phyloP scores from a whole-genome alignment of 2,888 invertebrate genomes.

The Hermaeophaga mercurialis region DNA sequence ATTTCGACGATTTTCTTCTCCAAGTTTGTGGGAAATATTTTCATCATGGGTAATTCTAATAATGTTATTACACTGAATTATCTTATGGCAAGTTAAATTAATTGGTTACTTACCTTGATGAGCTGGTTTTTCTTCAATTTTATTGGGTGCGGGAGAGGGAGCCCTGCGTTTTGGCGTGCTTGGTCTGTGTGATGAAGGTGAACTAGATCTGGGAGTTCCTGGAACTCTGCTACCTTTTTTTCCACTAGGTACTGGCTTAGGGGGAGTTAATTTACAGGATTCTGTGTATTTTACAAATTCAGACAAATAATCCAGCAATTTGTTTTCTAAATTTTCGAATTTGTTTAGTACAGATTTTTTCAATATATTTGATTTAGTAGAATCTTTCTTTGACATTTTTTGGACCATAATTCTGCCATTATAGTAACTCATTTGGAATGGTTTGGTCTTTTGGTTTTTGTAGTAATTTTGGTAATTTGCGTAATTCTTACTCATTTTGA shows the following conservation, averaged over 20 bases:
- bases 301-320: neutral
- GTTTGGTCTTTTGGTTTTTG: neutral
- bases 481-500: neutral
- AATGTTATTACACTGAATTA: too few relatives aligned
- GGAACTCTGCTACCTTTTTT: neutral
- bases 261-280: neutral
- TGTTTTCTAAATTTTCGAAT: neutral
- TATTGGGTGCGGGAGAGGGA: too few relatives aligned
- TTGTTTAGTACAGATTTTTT: neutral
- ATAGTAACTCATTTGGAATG: neutral
- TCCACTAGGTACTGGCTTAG: neutral
- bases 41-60: too few relatives aligned
- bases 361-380: neutral
- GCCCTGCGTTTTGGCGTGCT: too few relatives aligned
- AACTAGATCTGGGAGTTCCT: neutral
- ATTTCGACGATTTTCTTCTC: constrained; percentile 3
- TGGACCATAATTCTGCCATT: neutral
- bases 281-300: constrained; percentile 2
- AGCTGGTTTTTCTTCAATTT: too few relatives aligned
- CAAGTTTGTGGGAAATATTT: neutral
- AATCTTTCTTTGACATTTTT: neutral
- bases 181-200: too few relatives aligned
- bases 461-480: neutral
- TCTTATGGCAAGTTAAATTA: too few relatives aligned
- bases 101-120: too few relatives aligned